Evolutionary conservation across 2,888 invertebrate species (phyloP).

Genomic region (Marronus borbonicus): DNA sequence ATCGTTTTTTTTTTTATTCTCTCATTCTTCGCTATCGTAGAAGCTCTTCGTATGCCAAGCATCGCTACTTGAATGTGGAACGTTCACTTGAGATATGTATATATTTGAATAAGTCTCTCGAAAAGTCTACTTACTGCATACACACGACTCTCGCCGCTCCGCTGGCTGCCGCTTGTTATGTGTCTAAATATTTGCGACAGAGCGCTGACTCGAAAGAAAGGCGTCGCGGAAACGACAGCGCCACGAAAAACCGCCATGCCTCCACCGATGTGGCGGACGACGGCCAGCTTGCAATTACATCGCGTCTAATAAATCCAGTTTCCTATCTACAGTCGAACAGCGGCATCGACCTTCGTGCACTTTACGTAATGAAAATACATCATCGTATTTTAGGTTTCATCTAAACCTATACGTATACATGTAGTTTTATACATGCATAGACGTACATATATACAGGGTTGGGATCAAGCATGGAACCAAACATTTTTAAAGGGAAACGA

Average conservation of each 20-base stretch:
- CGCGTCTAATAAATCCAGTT: conserved; percentile 6
- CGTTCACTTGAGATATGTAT: too few species aligned
- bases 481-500: too few species aligned
- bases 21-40: too few species aligned
- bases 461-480: too few species aligned
- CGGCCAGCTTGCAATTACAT: neutral
- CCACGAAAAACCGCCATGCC: neutral
- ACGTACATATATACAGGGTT: too few species aligned
- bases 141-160: neutral
- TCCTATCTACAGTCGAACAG: conserved; percentile 2
- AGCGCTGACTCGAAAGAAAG: neutral
- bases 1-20: too few species aligned
- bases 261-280: neutral
- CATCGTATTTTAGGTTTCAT: neutral
- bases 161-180: neutral
- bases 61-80: too few species aligned
- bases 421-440: too few species aligned
- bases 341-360: conserved; percentile 2
- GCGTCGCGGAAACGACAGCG: neutral
- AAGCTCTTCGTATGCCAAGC: too few species aligned
- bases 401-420: neutral
- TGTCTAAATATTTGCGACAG: conserved; percentile 8
- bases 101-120: neutral
- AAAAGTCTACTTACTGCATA: neutral
- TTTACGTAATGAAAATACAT: conserved; percentile 21